phyloP scores from a whole-genome alignment of 2,797 vertebrate genomes.

The Melanotaenia maccullochi region DNA sequence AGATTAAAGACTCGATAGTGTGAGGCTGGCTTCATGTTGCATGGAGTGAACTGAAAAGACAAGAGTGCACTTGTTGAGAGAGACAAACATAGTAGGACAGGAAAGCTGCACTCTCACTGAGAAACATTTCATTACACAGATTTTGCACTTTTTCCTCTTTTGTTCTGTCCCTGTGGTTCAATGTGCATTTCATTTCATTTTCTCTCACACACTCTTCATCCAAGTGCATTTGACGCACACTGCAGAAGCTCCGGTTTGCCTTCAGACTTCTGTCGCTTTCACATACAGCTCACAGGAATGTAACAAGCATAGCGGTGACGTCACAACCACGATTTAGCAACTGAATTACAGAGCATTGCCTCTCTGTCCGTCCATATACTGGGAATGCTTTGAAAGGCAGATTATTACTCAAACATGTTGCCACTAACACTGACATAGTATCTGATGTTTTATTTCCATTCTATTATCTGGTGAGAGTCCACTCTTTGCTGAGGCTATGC shows the following conservation, averaged over 20 bases:
- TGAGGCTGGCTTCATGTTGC: slow-evolving; percentile 74
- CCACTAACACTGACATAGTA: slow-evolving; percentile 32
- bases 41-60: slow-evolving; percentile 49
- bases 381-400: slow-evolving; percentile 60
- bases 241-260: slow-evolving; percentile 64
- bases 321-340: slow-evolving; percentile 23
- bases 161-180: slow-evolving; percentile 69
- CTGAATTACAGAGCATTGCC: slow-evolving; percentile 50
- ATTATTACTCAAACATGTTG: slow-evolving; percentile 46
- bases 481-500: slow-evolving; percentile 62
- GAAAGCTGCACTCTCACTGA: slow-evolving; percentile 51
- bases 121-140: slow-evolving; percentile 71
- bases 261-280: slow-evolving; percentile 64
- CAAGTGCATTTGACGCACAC: slow-evolving; percentile 62
- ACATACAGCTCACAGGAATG: slow-evolving; percentile 59
- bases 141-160: slow-evolving; percentile 79
- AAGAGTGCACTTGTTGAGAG: slow-evolving; percentile 62
- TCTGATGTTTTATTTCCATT: slow-evolving; percentile 45
- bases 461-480: slow-evolving; percentile 46
- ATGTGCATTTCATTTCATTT: slow-evolving; percentile 66
- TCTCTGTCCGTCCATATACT: slow-evolving; percentile 68
- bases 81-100: slow-evolving; percentile 44
- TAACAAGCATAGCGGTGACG: slow-evolving; percentile 41
- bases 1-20: slow-evolving; percentile 97
- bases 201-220: slow-evolving; percentile 52